Evolutionary conservation across 2,888 invertebrate species (phyloP).

Genomic region (Pollenia amentaria): DNA sequence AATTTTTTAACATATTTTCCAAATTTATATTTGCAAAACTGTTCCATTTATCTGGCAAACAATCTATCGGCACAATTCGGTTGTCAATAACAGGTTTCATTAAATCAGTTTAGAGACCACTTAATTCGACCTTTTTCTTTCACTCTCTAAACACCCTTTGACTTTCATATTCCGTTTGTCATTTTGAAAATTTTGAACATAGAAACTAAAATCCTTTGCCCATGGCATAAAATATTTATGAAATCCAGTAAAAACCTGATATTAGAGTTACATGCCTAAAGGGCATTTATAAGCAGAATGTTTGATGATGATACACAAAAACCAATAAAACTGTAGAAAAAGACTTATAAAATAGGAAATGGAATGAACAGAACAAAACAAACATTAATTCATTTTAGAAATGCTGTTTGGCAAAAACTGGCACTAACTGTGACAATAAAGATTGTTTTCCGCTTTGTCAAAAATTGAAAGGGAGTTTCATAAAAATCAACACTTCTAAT

Average conservation of each 20-base stretch:
- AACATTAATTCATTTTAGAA: slow-evolving; percentile 55
- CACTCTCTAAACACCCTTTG: neutral
- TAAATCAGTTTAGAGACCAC: slow-evolving; percentile 2
- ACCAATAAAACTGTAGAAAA: slow-evolving; percentile 10
- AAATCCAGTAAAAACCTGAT: slow-evolving; percentile 63
- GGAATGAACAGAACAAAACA: slow-evolving; percentile 53
- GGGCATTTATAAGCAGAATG: slow-evolving; percentile 56
- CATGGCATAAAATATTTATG: slow-evolving; percentile 63
- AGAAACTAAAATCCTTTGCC: slow-evolving; percentile 32
- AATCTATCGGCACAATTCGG: neutral
- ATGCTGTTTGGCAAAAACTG: slow-evolving; percentile 65
- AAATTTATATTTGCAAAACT: too few species aligned
- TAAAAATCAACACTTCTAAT: slow-evolving; percentile 68
- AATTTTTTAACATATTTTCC: too few species aligned
- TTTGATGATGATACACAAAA: slow-evolving; percentile 58
- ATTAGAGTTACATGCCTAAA: slow-evolving; percentile 68
- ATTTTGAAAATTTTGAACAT: slow-evolving; percentile 28
- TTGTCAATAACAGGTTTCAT: neutral
- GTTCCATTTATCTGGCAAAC: neutral
- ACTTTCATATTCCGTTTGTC: slow-evolving; percentile 41
- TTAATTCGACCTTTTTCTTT: neutral
- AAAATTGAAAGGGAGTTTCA: slow-evolving; percentile 64
- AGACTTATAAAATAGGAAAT: slow-evolving; percentile 26
- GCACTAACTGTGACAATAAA: slow-evolving; percentile 63
- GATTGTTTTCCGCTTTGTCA: slow-evolving; percentile 49